phyloP scores from a whole-genome alignment of 2,797 vertebrate genomes.

The Gephyroberyx darwinii region DNA sequence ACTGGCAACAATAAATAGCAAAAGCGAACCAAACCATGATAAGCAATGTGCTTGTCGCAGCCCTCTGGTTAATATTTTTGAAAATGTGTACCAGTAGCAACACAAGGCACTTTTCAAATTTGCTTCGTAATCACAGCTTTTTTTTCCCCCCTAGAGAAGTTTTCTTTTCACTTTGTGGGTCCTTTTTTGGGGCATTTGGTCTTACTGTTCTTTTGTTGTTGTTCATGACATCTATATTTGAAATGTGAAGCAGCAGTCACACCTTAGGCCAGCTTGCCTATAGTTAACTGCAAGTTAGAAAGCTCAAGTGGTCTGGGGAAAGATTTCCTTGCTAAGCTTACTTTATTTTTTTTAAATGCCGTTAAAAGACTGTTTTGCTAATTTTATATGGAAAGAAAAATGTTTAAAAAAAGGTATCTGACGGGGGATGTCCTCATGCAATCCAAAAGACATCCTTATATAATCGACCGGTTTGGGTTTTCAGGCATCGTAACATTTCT shows the following conservation, averaged over 20 bases:
- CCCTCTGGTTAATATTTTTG: conserved; percentile 1
- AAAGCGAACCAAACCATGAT: background rate
- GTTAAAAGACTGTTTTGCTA: conserved; percentile 1
- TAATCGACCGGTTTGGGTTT: conserved; percentile 37
- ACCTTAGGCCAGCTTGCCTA: background rate
- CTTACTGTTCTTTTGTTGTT: no score
- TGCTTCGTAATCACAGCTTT: background rate
- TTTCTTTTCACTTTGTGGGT: no score
- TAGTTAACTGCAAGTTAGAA: conserved; percentile 10
- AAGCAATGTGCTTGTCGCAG: background rate
- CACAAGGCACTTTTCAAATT: conserved; percentile 1
- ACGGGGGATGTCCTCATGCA: conserved; percentile 5
- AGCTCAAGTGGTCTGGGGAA: conserved; percentile 11
- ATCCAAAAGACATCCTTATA: conserved; percentile 47
- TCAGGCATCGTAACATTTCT: conserved; percentile 19
- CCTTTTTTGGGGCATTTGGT: no score
- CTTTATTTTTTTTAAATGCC: conserved; percentile 32
- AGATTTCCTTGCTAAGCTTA: conserved; percentile 14
- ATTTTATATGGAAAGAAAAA: conserved; percentile 31
- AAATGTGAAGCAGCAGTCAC: background rate
- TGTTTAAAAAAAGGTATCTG: conserved; percentile 19
- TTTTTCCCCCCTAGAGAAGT: no score
- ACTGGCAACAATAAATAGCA: no score
- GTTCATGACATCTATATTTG: background rate
- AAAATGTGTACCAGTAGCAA: no score